A percentile compares a stretch with the other conserved stretches of the same genome.
phyloP scores from a whole-genome alignment of 2,113 vertebrate species.

The Myrmophylax atrothorax region DNA sequence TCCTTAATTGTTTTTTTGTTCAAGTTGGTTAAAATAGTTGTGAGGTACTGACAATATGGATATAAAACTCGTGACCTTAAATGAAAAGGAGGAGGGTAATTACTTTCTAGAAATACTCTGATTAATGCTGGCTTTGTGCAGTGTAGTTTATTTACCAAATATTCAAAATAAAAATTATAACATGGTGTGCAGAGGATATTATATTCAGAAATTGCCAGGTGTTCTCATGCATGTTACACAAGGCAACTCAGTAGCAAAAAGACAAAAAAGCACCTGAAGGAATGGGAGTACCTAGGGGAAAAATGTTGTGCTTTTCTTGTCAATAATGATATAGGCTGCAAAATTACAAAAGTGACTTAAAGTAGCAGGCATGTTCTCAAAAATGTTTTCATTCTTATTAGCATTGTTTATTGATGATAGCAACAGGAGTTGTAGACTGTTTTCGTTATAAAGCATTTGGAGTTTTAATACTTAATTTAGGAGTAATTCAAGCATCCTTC shows the following conservation, averaged over 20 bases:
- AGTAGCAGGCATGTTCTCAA: background rate
- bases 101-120: background rate
- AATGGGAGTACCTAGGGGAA: fast-evolving
- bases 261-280: background rate
- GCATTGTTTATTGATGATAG: background rate
- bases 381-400: background rate
- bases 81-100: fast-evolving
- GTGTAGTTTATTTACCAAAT: background rate
- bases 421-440: background rate
- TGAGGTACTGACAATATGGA: background rate
- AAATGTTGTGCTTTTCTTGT: background rate
- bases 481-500: background rate
- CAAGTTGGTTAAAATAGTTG: background rate
- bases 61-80: background rate
- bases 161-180: background rate
- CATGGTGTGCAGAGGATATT: background rate
- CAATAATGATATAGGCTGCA: background rate
- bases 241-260: background rate
- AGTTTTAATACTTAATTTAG: background rate
- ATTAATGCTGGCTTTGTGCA: background rate
- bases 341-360: background rate
- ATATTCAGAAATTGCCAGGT: background rate
- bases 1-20: background rate
- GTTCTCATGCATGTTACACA: background rate
- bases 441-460: background rate